These are phyloP conservation scores for Pangasius krempfi DNA, from an alignment of 2,797 vertebrate species.

Conservation along the genomic window DNA sequence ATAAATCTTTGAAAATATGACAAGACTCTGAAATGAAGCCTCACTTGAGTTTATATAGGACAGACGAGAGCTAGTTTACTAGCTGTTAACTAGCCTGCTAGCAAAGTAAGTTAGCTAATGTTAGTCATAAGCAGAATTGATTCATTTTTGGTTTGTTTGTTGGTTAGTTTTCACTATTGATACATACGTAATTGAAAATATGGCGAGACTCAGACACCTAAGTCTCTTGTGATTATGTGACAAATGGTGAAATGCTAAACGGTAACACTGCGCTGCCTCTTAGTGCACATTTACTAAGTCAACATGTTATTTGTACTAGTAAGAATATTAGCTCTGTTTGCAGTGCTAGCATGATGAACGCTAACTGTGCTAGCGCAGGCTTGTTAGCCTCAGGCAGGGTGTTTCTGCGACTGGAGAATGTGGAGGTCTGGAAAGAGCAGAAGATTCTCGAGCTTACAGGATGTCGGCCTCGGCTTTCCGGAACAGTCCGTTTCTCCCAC, in stretches of 20 bases:
- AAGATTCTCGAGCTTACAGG: conserved; percentile 51
- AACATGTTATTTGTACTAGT: background rate
- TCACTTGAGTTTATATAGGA: background rate
- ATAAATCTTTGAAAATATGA: background rate
- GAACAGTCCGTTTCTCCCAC: conserved; percentile 53
- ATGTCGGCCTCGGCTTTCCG: conserved; percentile 53
- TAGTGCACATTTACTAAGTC: background rate
- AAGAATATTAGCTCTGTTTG: background rate
- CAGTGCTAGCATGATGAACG: background rate
- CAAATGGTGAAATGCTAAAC: background rate
- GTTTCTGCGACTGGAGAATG: conserved; percentile 28
- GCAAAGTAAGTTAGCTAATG: background rate
- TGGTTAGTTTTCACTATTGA: background rate
- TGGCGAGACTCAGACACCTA: background rate
- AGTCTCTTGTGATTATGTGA: background rate
- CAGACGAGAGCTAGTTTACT: background rate
- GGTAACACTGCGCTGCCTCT: background rate
- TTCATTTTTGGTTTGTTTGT: background rate
- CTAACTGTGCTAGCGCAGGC: conserved; percentile 3
- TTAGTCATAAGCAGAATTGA: background rate
- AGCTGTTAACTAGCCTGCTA: background rate
- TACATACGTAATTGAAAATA: background rate
- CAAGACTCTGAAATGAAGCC: background rate
- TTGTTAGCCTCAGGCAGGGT: conserved; percentile 31
- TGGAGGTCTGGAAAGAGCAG: conserved; percentile 44